Percentiles rank a stretch among this genome's conserved stretches.
These are phyloP conservation scores for Palythoa grandiflora DNA, from an alignment of 92 coral and sea anemone species.

Conservation along the genomic window DNA sequence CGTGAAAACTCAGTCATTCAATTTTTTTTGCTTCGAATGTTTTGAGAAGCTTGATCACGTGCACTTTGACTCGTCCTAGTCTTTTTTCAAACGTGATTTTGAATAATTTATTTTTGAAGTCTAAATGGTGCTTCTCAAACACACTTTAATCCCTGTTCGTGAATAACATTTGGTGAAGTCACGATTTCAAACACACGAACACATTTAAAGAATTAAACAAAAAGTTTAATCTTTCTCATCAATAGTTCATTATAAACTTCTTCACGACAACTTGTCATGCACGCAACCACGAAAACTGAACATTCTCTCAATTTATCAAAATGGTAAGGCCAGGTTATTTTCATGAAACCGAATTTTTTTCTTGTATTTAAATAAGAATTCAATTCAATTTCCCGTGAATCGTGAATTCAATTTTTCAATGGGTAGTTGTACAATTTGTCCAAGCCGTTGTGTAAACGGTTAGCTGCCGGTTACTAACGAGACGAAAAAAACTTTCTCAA, in stretches of 20 bases:
- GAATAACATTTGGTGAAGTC: background rate
- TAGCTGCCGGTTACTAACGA: too few species aligned
- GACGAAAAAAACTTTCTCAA: too few species aligned
- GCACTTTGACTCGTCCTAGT: constrained; percentile 27
- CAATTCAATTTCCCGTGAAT: too few species aligned
- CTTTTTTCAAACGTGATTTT: background rate
- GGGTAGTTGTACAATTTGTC: too few species aligned
- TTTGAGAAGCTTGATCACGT: constrained; percentile 49
- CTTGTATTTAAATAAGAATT: too few species aligned
- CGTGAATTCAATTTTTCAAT: too few species aligned
- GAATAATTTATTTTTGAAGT: background rate
- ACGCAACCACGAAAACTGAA: background rate
- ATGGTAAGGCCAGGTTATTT: too few species aligned
- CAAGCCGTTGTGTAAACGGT: too few species aligned
- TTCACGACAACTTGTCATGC: background rate
- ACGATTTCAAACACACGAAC: constrained; percentile 28
- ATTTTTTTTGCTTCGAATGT: constrained; percentile 23
- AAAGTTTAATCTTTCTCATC: background rate
- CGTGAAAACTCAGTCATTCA: background rate
- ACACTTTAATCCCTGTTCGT: constrained; percentile 18
- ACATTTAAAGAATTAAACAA: background rate
- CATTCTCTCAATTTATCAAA: background rate
- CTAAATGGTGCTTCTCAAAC: background rate
- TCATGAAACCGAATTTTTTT: too few species aligned
- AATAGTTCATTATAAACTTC: background rate